Conservation (phyloP, 2,113 vertebrate species). For the Esox niger region DNA sequence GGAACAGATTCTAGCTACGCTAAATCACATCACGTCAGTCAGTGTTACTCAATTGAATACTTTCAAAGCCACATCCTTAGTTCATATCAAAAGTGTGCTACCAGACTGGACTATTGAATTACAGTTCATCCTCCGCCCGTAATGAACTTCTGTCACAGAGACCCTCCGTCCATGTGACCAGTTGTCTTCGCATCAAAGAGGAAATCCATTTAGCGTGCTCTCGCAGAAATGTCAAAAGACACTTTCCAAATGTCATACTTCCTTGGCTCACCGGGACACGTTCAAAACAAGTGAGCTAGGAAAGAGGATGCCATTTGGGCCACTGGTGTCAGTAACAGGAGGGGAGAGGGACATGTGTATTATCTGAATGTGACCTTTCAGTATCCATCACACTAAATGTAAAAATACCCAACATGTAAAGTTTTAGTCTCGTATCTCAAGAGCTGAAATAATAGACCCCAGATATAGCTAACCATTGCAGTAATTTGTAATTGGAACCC, state of each 20-base stretch:
- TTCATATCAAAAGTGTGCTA: not conserved
- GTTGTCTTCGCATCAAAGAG: slow-evolving; percentile 49
- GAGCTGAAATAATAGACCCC: too few species aligned
- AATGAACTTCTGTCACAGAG: not conserved
- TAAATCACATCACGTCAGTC: slow-evolving; percentile 20
- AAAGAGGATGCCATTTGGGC: too few species aligned
- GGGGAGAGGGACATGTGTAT: too few species aligned
- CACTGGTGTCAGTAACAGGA: too few species aligned
- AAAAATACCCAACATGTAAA: too few species aligned
- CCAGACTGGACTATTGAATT: not conserved
- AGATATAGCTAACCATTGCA: too few species aligned
- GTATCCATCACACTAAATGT: too few species aligned
- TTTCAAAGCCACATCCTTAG: not conserved
- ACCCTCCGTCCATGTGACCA: slow-evolving; percentile 34
- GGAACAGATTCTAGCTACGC: not conserved
- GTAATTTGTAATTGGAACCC: too few species aligned
- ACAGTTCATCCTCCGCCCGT: not conserved
- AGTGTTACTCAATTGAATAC: not conserved
- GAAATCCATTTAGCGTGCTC: slow-evolving; percentile 36
- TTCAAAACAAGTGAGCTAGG: not conserved
- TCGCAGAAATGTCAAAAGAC: slow-evolving; percentile 57
- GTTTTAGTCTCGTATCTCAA: too few species aligned
- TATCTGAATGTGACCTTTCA: too few species aligned
- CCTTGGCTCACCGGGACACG: not conserved
- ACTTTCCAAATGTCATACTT: not conserved